Conservation (phyloP, 1,140 invertebrate genomes). For the Oreohelix idahoensis region DNA sequence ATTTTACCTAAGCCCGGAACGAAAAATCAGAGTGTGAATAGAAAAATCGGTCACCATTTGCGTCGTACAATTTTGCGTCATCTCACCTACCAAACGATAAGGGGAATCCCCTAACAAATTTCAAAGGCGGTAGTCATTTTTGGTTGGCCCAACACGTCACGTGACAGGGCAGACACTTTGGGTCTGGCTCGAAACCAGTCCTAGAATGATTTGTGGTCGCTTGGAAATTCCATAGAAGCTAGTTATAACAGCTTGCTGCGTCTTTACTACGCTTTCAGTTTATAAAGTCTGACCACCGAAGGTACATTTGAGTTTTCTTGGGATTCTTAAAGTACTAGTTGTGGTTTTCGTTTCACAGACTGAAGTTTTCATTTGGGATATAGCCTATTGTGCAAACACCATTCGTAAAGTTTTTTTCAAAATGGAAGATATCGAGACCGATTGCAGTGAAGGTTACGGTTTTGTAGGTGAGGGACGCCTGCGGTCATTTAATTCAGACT, state of each 20-base stretch:
- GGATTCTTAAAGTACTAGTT: neutral
- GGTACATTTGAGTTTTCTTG: neutral
- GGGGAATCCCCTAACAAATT: constrained; percentile 11
- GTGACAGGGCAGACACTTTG: neutral
- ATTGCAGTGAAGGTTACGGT: neutral
- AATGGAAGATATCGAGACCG: constrained; percentile 25
- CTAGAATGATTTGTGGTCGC: neutral
- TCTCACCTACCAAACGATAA: neutral
- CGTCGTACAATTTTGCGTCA: constrained; percentile 6
- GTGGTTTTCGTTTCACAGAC: neutral
- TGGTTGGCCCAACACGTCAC: neutral
- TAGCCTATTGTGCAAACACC: neutral
- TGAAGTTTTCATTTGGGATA: neutral
- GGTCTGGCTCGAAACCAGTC: neutral
- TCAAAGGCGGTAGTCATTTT: neutral
- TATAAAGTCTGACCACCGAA: neutral
- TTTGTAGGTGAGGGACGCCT: neutral
- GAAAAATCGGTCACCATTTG: neutral
- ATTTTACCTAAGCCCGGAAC: no score
- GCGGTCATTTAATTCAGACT: neutral
- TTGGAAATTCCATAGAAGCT: constrained; percentile 9
- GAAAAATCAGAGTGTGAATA: neutral
- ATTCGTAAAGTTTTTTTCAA: neutral
- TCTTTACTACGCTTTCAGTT: no score
- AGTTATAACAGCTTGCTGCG: neutral